Evolutionary conservation across 1,140 invertebrate species (phyloP), one percentile per base, ranked within the genome.

Genomic region (Linepithema humile): DNA sequence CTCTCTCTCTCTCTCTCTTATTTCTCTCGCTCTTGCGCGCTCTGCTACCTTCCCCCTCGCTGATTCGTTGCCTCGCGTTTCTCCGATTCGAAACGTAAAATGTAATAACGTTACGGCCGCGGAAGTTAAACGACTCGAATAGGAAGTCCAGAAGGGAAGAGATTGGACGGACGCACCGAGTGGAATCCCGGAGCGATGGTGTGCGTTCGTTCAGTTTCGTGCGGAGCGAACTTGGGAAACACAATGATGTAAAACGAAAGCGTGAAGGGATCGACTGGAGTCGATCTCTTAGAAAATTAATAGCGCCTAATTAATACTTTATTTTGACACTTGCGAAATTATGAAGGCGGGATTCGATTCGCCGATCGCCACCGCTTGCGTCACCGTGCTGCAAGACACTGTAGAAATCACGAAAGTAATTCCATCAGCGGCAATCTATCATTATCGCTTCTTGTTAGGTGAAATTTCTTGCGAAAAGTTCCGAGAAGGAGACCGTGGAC

Each of bases 61-160:
- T 78, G n/a, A n/a, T n/a, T n/a, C n/a, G n/a, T n/a, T n/a, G n/a
- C 50, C 40, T 48, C 7, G 45, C 59, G 82, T 83, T 70, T 50
- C 64, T 84, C 35, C 38, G 70, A 50, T 55, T 77, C 12, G 48
- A 80, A 70, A 35, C 23, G 75, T 55, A 55, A 80, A 80, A 70
- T 70, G 62, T 69, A 69, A 57, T 55, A 80, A 80, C 38, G 75
- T 77, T 53, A 53, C 75, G 65, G 69, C 35, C 48, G 38, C 73
- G 73, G 73, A 75, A 75, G 73, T 80, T 55, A 40, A 80, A 70
- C 9, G 15, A 7, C 35, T 29, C 32, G 32, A 77, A 38, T 74
- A 75, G 73, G 43, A 77, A 77, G 73, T 38, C 55, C 72, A 55
- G 32, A 60, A 60, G 55, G 55, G 72, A 60, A 45, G 55, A 75